Evolutionary conservation across 1,140 invertebrate genomes (phyloP).

Genomic region (Halesus radiatus): DNA sequence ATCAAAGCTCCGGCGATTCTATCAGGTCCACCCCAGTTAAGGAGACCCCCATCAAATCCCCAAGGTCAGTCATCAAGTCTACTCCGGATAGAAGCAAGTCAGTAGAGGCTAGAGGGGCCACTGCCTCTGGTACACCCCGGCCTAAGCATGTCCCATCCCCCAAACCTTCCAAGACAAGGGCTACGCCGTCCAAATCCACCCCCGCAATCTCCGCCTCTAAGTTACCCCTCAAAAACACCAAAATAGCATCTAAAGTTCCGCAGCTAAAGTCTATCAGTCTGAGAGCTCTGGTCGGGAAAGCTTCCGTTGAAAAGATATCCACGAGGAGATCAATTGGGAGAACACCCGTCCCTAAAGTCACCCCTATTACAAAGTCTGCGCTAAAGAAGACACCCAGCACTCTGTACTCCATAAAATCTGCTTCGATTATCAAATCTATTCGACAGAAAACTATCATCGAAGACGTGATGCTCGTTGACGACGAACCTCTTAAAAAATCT

Average conservation of each 20-base stretch:
- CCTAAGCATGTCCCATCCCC: not conserved
- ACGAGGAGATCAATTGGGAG: slow-evolving; percentile 2
- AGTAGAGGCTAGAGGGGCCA: not conserved
- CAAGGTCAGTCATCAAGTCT: slow-evolving; percentile 27
- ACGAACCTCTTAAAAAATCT: slow-evolving; percentile 18
- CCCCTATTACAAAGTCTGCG: not conserved
- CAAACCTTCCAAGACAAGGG: not conserved
- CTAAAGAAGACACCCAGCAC: slow-evolving; percentile 7
- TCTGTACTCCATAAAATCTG: not conserved
- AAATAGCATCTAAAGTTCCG: not conserved
- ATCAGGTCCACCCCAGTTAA: slow-evolving; percentile 32
- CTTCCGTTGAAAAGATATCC: not conserved
- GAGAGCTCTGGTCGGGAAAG: not conserved
- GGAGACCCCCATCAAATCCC: slow-evolving; percentile 4
- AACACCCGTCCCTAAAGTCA: not conserved
- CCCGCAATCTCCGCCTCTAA: not conserved
- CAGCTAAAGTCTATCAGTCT: not conserved
- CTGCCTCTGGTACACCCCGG: not conserved
- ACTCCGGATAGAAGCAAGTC: slow-evolving; percentile 17
- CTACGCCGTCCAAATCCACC: not conserved
- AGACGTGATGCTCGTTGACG: not conserved
- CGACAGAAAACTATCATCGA: slow-evolving; percentile 10
- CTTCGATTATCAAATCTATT: not conserved
- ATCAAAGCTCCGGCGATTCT: not conserved
- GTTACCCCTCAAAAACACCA: not conserved